phyloP scores from a whole-genome alignment of 2,113 vertebrate genomes.

The Kryptolebias marmoratus region DNA sequence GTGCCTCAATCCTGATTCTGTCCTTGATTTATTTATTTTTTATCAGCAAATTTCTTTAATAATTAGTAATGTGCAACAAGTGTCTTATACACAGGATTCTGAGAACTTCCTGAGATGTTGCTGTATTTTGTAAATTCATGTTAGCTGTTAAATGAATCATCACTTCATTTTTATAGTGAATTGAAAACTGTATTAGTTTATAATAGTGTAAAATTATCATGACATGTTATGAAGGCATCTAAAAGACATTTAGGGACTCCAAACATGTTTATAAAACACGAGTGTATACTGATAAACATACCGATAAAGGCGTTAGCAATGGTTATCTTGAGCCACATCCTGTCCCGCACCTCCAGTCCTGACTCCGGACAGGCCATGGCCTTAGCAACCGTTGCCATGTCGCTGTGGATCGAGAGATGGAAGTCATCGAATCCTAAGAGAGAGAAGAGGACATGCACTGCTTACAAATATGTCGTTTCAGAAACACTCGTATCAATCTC shows the following conservation, averaged over 20 bases:
- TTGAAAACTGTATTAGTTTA: too few relatives aligned
- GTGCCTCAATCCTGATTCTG: too few relatives aligned
- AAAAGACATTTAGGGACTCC: background rate
- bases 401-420: slow-evolving; percentile 98
- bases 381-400: slow-evolving; percentile 97
- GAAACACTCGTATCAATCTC: background rate
- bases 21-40: too few relatives aligned
- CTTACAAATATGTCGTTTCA: slow-evolving; percentile 5
- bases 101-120: too few relatives aligned
- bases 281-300: slow-evolving; percentile 35
- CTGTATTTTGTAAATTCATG: too few relatives aligned
- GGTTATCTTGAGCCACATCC: slow-evolving; percentile 86
- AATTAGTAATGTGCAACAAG: too few relatives aligned
- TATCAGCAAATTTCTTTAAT: too few relatives aligned
- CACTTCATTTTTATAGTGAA: too few relatives aligned
- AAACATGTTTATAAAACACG: background rate
- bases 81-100: too few relatives aligned
- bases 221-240: background rate
- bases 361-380: slow-evolving; percentile 98
- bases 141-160: too few relatives aligned
- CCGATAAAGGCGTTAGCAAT: slow-evolving; percentile 82
- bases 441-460: slow-evolving; percentile 12
- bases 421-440: slow-evolving; percentile 95
- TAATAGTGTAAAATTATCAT: too few relatives aligned
- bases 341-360: slow-evolving; percentile 94